Percentiles rank a stretch among this genome's conserved stretches.
These are phyloP conservation scores for Urophycis tenuis DNA, from an alignment of 2,797 vertebrate species.

Conservation along the genomic window DNA sequence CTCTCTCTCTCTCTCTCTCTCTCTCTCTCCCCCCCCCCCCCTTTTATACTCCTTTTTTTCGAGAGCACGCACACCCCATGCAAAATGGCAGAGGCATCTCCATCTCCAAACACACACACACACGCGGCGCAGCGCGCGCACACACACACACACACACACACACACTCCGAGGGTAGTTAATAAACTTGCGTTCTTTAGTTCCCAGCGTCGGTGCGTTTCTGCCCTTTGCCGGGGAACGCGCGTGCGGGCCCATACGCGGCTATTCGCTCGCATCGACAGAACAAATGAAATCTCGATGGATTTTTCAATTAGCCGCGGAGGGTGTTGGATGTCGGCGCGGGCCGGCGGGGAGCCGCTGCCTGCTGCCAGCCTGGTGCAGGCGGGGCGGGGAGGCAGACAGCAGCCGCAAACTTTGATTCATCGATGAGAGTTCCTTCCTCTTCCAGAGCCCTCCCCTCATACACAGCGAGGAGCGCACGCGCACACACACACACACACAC, in stretches of 20 bases:
- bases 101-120: neutral
- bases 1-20: neutral
- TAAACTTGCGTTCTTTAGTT: neutral
- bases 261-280: conserved; percentile 17
- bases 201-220: conserved; percentile 24
- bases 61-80: conserved; percentile 39
- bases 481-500: neutral
- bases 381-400: no score
- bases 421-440: no score
- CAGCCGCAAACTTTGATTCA: no score
- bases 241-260: conserved; percentile 16
- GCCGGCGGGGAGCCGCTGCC: no score
- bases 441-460: no score
- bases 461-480: no score
- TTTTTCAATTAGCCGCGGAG: neutral
- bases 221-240: conserved; percentile 30
- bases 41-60: neutral
- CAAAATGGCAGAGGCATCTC: conserved; percentile 25
- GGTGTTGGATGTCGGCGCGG: no score
- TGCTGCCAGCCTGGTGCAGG: no score
- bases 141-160: conserved; percentile 26
- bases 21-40: conserved; percentile 3
- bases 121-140: neutral
- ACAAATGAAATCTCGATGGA: neutral
- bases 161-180: conserved; percentile 37